phyloP scores from a whole-genome alignment of 1,140 invertebrate species.

The Drosophila subpulchrella region DNA sequence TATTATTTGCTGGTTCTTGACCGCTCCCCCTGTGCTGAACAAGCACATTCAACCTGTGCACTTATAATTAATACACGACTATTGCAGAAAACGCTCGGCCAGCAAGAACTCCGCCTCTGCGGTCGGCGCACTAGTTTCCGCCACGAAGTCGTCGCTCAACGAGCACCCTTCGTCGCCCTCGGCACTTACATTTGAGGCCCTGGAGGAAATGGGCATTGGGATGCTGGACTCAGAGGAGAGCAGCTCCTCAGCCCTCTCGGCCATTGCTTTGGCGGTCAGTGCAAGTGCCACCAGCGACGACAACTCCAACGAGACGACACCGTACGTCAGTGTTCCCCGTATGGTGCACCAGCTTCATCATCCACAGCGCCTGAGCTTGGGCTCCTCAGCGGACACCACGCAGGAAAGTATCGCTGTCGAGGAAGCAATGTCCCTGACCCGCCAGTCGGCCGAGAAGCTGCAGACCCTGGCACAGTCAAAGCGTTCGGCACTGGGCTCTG shows the following conservation, averaged over 20 bases:
- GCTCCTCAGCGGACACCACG: slow-evolving; percentile 48
- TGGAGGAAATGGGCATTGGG: slow-evolving; percentile 82
- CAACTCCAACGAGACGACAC: slow-evolving; percentile 79
- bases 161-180: slow-evolving; percentile 73
- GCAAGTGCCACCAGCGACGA: slow-evolving; percentile 71
- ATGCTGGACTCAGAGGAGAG: slow-evolving; percentile 84
- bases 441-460: slow-evolving; percentile 46
- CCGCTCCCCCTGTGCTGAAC: slow-evolving; percentile 57
- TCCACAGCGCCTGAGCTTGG: slow-evolving; percentile 43
- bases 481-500: slow-evolving; percentile 31
- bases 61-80: slow-evolving; percentile 41
- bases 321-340: slow-evolving; percentile 57
- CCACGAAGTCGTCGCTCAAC: slow-evolving; percentile 56
- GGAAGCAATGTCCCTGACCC: slow-evolving; percentile 14
- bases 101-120: slow-evolving; percentile 38
- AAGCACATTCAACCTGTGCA: slow-evolving; percentile 33
- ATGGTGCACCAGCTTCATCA: slow-evolving; percentile 72
- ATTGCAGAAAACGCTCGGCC: slow-evolving; percentile 71
- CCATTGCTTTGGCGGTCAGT: slow-evolving; percentile 65
- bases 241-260: slow-evolving; percentile 73
- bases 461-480: slow-evolving; percentile 47
- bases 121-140: slow-evolving; percentile 14
- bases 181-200: slow-evolving; percentile 63
- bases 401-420: slow-evolving; percentile 55
- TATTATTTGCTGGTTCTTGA: slow-evolving; percentile 63